Evolutionary conservation across 1,140 invertebrate genomes (phyloP).

Genomic region (Saxidomus purpurata): DNA sequence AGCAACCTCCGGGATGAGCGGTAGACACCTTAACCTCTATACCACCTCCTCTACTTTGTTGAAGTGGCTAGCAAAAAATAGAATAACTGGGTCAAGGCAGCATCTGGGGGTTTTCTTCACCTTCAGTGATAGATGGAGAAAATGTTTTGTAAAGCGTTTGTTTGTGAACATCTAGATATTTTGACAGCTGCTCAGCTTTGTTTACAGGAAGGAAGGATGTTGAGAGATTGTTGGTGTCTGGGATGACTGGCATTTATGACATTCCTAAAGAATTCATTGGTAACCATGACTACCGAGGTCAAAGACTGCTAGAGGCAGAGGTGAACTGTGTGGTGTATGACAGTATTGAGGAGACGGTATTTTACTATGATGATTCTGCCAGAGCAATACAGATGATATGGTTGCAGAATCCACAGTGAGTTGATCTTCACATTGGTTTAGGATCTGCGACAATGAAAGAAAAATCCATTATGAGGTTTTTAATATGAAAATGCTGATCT

Average conservation of each 20-base stretch:
- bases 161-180: too few relatives aligned
- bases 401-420: background rate
- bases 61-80: too few relatives aligned
- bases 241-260: slow-evolving; percentile 8
- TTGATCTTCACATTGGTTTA: background rate
- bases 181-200: background rate
- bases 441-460: too few relatives aligned
- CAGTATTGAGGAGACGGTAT: background rate
- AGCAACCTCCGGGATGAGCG: too few relatives aligned
- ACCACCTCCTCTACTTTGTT: too few relatives aligned
- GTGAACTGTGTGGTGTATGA: slow-evolving; percentile 26
- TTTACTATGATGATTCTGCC: background rate
- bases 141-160: too few relatives aligned
- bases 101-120: too few relatives aligned
- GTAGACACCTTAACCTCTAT: too few relatives aligned
- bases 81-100: too few relatives aligned
- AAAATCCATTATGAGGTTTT: too few relatives aligned
- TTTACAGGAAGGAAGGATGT: background rate
- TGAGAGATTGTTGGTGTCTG: background rate
- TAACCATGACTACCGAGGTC: slow-evolving; percentile 4
- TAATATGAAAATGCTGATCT: too few relatives aligned
- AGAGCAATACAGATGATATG: background rate
- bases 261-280: background rate
- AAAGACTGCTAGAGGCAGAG: background rate
- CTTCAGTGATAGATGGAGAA: too few relatives aligned